Evolutionary conservation across 2,888 invertebrate genomes (phyloP).

Genomic region (Trachelus troglodyta): DNA sequence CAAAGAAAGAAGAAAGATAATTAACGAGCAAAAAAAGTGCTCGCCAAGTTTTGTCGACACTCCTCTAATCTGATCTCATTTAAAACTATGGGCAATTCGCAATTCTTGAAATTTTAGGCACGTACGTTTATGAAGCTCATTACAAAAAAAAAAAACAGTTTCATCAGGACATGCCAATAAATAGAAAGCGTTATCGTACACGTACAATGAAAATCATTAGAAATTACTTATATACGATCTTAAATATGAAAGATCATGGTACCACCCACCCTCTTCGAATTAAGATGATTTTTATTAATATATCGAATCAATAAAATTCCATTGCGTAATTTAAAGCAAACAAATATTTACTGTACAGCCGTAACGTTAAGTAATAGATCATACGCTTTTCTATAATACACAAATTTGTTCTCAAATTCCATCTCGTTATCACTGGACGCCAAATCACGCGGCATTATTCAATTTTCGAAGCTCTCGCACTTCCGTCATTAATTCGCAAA

Average conservation of each 20-base stretch:
- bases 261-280: background rate
- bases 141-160: background rate
- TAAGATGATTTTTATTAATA: background rate
- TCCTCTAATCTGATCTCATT: background rate
- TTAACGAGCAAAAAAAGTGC: background rate
- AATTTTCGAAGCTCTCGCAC: background rate
- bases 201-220: background rate
- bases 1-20: background rate
- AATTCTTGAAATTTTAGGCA: background rate
- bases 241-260: background rate
- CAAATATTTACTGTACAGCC: background rate
- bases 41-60: background rate
- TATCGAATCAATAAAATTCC: background rate
- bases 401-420: background rate
- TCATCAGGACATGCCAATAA: background rate
- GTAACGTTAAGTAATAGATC: background rate
- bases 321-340: background rate
- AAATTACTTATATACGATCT: slow-evolving; percentile 1
- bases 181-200: slow-evolving; percentile 1
- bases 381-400: background rate
- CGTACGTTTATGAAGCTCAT: background rate
- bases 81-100: background rate
- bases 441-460: background rate
- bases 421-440: background rate
- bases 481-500: background rate